Evolutionary conservation across 1,140 invertebrate species (phyloP), one percentile per base, ranked within the genome.

Genomic region (Drosophila baimaii): DNA sequence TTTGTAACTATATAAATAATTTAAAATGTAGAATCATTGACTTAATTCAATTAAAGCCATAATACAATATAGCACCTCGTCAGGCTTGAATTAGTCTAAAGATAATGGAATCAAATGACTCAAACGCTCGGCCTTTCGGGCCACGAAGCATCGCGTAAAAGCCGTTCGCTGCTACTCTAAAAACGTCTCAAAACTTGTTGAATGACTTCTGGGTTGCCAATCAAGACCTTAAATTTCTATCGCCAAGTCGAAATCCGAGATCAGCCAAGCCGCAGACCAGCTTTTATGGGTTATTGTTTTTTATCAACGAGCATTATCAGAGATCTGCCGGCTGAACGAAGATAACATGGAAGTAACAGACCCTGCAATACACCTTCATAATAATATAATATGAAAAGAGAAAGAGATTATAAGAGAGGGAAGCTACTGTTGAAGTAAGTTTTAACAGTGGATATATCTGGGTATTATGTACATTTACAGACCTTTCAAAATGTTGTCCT

Each of bases 141-240:
- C 35, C 46, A 66, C 39, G 23, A 46, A 47, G 61, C 64, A 57
- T 27, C 44, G 23, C 23, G 41, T 15, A 9, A 78, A 65, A 69
- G 47, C 58, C 25, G 62, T 47, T 59, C 17, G 31, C 43, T 62
- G 39, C 37, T 69, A 62, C 52, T 59, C 65, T 37, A 69, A 79
- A 76, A 75, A 57, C 59, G 72, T 49, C 80, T 62, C 9, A 5
- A 80, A 83, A 86, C 82, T 75, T 65, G 81, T 85, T 70, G 52
- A 77, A 68, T 80, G 56, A 63, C 65, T 70, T 82, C 39, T 77
- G 25, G 72, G 73, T 76, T 76, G 73, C 72, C 71, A 76, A 59
- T 59, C 73, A 76, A 76, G 61, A 76, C 63, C 54, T 76, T 59
- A 65, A 77, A 77, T 52, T 77, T 83, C 57, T 85, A 81, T 78